Evolutionary conservation across 2,888 invertebrate genomes (phyloP).

Genomic region (Apamea epomidion): DNA sequence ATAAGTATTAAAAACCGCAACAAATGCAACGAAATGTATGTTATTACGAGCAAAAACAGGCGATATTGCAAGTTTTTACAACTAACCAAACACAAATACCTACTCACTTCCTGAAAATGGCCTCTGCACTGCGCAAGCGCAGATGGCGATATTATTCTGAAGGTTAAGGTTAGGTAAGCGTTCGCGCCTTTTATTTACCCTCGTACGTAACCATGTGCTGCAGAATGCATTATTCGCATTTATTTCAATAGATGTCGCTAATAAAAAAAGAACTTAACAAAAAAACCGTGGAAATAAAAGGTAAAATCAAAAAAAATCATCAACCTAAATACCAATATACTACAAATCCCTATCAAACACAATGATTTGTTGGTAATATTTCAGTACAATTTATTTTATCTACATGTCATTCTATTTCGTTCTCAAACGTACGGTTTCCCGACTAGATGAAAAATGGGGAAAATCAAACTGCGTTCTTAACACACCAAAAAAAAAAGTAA

Average conservation of each 20-base stretch:
- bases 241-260: background rate
- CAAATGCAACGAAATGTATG: background rate
- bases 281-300: background rate
- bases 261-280: background rate
- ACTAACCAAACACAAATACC: slow-evolving; percentile 7
- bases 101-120: slow-evolving; percentile 44
- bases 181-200: slow-evolving; percentile 41
- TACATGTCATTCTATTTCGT: background rate
- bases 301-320: background rate
- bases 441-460: background rate
- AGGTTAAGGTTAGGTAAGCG: slow-evolving; percentile 43
- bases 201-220: slow-evolving; percentile 19
- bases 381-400: background rate
- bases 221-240: slow-evolving; percentile 4
- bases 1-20: background rate
- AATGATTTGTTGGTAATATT: background rate
- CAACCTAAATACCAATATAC: too few relatives aligned
- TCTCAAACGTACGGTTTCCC: background rate
- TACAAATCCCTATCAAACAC: background rate
- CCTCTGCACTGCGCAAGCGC: slow-evolving; percentile 24
- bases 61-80: slow-evolving; percentile 10
- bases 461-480: background rate
- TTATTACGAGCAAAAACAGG: background rate
- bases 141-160: slow-evolving; percentile 35
- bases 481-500: background rate